phyloP scores from a whole-genome alignment of 2,888 invertebrate species.

The Hemaris fuciformis region DNA sequence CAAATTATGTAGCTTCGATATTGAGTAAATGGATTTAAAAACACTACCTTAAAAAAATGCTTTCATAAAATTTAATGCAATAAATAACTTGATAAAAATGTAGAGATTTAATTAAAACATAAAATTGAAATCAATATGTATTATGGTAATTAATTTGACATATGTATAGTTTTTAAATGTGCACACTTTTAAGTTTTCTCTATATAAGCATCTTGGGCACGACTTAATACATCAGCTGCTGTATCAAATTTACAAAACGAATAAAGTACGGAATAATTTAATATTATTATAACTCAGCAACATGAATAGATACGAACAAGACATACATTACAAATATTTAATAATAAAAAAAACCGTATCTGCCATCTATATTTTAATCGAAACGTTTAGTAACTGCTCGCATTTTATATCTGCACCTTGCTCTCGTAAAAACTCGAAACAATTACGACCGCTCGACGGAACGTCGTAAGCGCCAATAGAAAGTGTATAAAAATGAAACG shows the following conservation, averaged over 20 bases:
- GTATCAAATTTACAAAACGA: not conserved
- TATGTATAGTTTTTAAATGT: too few species aligned
- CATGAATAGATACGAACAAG: not conserved
- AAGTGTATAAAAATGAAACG: constrained; percentile 61
- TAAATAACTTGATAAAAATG: too few species aligned
- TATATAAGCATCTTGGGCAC: not conserved
- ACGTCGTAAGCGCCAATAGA: constrained; percentile 63
- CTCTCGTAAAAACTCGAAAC: constrained; percentile 75
- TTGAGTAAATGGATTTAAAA: too few species aligned
- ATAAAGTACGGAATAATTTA: not conserved
- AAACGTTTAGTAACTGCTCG: constrained; percentile 49
- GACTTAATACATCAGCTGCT: not conserved
- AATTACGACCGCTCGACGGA: constrained; percentile 63
- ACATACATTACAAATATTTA: constrained; percentile 11
- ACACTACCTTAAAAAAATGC: too few species aligned
- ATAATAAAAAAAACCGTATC: constrained; percentile 8
- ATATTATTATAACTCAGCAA: not conserved
- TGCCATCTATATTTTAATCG: constrained; percentile 41
- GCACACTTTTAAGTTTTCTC: too few species aligned
- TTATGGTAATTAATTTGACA: too few species aligned
- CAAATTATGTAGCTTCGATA: too few species aligned
- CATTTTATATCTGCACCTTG: constrained; percentile 78
- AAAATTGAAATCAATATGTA: too few species aligned
- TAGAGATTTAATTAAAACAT: too few species aligned
- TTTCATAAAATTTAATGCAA: too few species aligned